phyloP scores from a whole-genome alignment of 92 coral and sea anemone species.

The Palythoa heliodiscus region DNA sequence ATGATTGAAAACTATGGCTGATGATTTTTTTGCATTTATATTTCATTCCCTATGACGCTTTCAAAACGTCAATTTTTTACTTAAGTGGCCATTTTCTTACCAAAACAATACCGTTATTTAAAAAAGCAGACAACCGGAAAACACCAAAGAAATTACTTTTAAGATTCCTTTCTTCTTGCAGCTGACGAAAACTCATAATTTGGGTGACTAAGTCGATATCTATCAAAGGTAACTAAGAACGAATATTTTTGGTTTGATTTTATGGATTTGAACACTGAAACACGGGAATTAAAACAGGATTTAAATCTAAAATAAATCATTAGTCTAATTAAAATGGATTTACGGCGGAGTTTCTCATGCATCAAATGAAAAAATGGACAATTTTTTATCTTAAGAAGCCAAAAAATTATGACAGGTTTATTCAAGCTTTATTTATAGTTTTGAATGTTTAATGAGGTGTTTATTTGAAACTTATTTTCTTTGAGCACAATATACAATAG shows the following conservation, averaged over 20 bases:
- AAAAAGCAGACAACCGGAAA: background rate
- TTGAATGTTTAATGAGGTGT: slow-evolving; percentile 33
- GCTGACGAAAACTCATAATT: slow-evolving; percentile 6
- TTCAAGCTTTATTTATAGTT: slow-evolving; percentile 38
- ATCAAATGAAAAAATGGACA: background rate
- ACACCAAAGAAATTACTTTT: background rate
- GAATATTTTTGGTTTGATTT: background rate
- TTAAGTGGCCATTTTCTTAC: slow-evolving; percentile 8
- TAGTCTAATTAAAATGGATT: background rate
- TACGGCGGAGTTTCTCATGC: background rate
- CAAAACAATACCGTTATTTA: slow-evolving; percentile 14
- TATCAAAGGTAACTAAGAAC: background rate
- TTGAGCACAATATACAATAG: slow-evolving; percentile 30
- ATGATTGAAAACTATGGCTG: background rate
- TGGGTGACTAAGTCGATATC: background rate
- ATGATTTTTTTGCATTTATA: background rate
- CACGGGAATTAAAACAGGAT: background rate
- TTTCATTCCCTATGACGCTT: background rate
- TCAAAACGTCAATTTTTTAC: background rate
- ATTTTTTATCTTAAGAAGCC: background rate
- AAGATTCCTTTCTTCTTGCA: slow-evolving; percentile 2
- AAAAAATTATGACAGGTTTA: slow-evolving; percentile 12
- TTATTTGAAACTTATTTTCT: slow-evolving; percentile 31
- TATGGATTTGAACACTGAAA: background rate
- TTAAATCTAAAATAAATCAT: background rate